Conservation (phyloP, 2,113 vertebrate species). For the Upupa epops region DNA sequence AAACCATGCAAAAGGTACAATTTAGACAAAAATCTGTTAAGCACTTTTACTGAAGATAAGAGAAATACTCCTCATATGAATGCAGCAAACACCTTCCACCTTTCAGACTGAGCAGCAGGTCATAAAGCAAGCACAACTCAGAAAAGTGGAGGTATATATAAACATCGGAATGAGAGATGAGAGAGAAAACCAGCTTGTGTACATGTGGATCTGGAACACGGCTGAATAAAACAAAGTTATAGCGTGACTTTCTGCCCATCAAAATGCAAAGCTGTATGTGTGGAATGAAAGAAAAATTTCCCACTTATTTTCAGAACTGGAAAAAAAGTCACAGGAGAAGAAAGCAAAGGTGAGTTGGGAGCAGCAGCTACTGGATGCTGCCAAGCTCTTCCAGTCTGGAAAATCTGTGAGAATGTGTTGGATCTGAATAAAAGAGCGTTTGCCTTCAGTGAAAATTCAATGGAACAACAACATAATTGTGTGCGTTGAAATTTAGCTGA, state of each 20-base stretch:
- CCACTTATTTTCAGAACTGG: not conserved
- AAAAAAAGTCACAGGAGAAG: not conserved
- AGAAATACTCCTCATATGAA: not conserved
- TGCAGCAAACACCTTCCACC: not conserved
- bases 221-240: constrained; percentile 18
- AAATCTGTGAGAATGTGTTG: not conserved
- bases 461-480: not conserved
- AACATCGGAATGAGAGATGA: not conserved
- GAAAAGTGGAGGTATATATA: not conserved
- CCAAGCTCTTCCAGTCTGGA: not conserved
- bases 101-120: not conserved
- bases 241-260: not conserved
- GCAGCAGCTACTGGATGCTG: not conserved
- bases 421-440: not conserved
- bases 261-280: not conserved
- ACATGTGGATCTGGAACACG: not conserved
- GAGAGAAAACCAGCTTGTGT: constrained; percentile 12
- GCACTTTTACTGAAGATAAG: not conserved
- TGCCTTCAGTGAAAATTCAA: not conserved
- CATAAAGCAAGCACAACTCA: not conserved
- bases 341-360: not conserved
- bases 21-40: not conserved
- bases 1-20: not conserved
- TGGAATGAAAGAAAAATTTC: not conserved
- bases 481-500: not conserved